phyloP scores from a whole-genome alignment of 2,797 vertebrate species.

The Peromyscus melanophrys region DNA sequence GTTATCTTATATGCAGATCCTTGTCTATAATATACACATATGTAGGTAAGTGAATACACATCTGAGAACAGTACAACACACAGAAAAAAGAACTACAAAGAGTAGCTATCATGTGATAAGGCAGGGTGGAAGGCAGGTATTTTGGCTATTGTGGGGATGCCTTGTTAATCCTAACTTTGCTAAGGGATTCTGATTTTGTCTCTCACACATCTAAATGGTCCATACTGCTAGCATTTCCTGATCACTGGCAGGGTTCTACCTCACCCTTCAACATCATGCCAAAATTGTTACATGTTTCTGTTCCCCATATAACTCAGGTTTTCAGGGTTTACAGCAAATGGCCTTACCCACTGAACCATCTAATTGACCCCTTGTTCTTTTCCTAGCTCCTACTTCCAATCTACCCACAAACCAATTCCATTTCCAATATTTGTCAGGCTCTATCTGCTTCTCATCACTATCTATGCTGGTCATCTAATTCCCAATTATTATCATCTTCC shows the following conservation, averaged over 20 bases:
- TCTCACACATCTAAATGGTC: not conserved
- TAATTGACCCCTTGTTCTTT: not conserved
- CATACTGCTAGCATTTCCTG: accelerated
- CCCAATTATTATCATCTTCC: not conserved
- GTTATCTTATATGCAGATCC: not conserved
- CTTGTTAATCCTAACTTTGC: not conserved
- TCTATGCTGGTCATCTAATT: not conserved
- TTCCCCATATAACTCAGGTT: not conserved
- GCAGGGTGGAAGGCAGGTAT: not conserved
- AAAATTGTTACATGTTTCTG: not conserved
- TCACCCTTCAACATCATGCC: accelerated
- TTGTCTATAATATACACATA: not conserved
- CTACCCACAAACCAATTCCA: not conserved
- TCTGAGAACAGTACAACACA: not conserved
- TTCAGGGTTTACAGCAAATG: not conserved
- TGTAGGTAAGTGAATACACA: not conserved
- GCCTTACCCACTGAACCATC: not conserved
- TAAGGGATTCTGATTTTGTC: not conserved
- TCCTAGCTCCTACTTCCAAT: not conserved
- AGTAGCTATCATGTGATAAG: not conserved
- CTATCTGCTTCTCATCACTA: not conserved
- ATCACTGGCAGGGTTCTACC: not conserved
- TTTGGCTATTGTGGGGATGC: not conserved
- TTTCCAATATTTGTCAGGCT: not conserved
- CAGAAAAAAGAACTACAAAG: no score